Base-by-base conservation (phyloP, 2,888 invertebrate genomes). In the Capitulum mitella region DNA sequence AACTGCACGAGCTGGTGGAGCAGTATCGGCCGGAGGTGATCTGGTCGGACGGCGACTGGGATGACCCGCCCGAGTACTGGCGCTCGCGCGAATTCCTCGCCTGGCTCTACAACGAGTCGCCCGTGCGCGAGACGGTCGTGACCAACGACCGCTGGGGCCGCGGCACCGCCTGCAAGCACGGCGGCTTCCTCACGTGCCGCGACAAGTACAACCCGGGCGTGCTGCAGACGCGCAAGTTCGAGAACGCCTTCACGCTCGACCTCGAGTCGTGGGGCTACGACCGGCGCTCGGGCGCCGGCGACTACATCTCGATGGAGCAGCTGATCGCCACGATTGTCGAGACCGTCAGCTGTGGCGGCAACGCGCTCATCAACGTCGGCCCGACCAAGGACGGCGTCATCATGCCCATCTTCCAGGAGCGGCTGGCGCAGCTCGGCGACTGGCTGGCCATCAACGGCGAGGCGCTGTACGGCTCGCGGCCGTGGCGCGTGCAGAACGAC, bases 121-220 rank as follows among this genome's bases (percentile, higher is more conserved):
- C 94, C 0, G 94, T 98, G 0, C 92, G 91, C 83, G 91, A 96
- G 82, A 91, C 90, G 3, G 90, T 98, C 0, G 95, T 97, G 0
- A 93, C 92, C 0, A 98, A 98, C 85, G 98, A 98, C 86, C 89
- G 98, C 82, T 98, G 97, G 97, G 97, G 97, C 0, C 87, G 86
- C 14, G 91, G 89, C 10, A 91, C 90, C 1, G 87, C 90, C 3
- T 97, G 97, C 81, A 88, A 91, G 82, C 97, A 98, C 86, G 97
- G 97, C 1, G 97, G 92, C 83, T 95, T 92, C 85, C 92, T 90
- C 83, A 96, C 94, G 34, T 95, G 95, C 85, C 85, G 87, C 0
- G 97, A 98, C 81, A 83, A 84, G 78, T 80, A 80, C 61, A 79
- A 80, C 51, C 94, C 89, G 84, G 93, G 92, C 87, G 93, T 86